These are phyloP conservation scores for Lagocephalus sceleratus DNA, from an alignment of 2,797 vertebrate species.

Conservation along the genomic window DNA sequence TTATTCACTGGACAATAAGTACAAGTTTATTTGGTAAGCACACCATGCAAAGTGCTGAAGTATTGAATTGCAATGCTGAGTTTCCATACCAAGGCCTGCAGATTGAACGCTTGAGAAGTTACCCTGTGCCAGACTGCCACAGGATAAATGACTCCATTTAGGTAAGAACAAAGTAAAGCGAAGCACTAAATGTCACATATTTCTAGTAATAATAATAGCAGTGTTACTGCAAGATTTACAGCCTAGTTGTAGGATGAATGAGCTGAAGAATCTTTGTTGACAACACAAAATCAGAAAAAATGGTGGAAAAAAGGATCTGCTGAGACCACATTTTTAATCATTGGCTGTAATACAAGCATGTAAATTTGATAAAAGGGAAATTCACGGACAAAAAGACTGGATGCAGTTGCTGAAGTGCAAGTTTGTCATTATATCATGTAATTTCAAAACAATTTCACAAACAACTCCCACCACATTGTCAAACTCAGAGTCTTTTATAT, in stretches of 20 bases:
- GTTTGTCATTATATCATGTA: too few species aligned
- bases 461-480: neutral
- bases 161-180: conserved; percentile 33
- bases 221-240: conserved; percentile 4
- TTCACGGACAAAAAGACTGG: too few species aligned
- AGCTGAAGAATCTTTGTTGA: conserved; percentile 8
- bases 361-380: conserved; percentile 29
- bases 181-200: conserved; percentile 40
- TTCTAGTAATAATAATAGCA: conserved; percentile 3
- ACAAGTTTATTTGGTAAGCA: neutral
- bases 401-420: too few species aligned
- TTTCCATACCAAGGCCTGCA: conserved; percentile 18
- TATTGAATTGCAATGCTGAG: conserved; percentile 13
- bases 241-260: conserved; percentile 20
- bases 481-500: neutral
- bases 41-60: conserved; percentile 16
- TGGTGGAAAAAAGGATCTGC: conserved; percentile 16
- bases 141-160: too few species aligned
- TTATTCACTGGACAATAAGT: too few species aligned
- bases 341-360: conserved; percentile 29
- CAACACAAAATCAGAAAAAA: conserved; percentile 15
- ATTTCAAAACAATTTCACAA: too few species aligned
- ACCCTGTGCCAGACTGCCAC: too few species aligned
- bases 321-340: conserved; percentile 24
- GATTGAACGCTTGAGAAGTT: conserved; percentile 14